Conservation (phyloP, 2,888 invertebrate species). For the Ectobius pallidus region DNA sequence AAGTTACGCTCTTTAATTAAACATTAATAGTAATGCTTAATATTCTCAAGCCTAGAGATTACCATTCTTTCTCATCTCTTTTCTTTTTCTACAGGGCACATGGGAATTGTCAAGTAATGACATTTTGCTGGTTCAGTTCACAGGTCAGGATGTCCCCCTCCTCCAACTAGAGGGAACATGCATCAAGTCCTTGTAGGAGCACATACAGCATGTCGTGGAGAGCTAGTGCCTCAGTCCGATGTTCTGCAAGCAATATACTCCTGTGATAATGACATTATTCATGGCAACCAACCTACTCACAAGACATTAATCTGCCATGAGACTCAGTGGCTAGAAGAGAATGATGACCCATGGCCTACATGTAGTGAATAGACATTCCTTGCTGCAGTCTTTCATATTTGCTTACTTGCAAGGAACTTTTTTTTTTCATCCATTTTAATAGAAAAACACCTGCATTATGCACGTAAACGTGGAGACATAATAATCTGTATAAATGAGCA, state of each 20-base stretch:
- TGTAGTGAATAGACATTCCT: constrained; percentile 1
- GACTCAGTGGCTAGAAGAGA: constrained; percentile 7
- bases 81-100: too few species aligned
- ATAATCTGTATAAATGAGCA: too few species aligned
- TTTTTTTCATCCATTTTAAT: too few species aligned
- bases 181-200: neutral
- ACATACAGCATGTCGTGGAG: constrained; percentile 17
- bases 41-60: too few species aligned
- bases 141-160: constrained; percentile 12
- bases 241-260: neutral
- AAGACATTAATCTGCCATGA: constrained; percentile 7
- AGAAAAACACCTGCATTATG: too few species aligned
- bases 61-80: too few species aligned
- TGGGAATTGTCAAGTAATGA: too few species aligned
- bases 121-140: constrained; percentile 1
- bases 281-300: constrained; percentile 2
- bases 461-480: too few species aligned
- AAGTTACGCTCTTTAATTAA: too few species aligned
- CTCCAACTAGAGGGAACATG: neutral
- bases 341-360: constrained; percentile 2
- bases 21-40: too few species aligned
- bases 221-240: neutral
- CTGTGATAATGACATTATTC: constrained; percentile 19
- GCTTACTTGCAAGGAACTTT: too few species aligned
- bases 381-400: too few species aligned